phyloP scores from a whole-genome alignment of 2,797 vertebrate species.

The Phalloptychus januarius region DNA sequence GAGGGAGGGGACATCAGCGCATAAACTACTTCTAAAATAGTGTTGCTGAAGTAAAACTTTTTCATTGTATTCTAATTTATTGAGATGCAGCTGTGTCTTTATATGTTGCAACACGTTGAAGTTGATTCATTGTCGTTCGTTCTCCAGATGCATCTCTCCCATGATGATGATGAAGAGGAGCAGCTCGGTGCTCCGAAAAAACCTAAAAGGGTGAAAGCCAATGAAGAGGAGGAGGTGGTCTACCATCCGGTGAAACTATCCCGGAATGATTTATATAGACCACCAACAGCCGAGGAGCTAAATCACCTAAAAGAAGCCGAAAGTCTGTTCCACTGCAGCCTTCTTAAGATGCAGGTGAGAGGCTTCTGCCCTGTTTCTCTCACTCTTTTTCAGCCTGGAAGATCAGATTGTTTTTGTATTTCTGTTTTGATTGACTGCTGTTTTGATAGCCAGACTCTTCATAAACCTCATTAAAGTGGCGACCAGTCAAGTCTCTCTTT shows the following conservation, averaged over 20 bases:
- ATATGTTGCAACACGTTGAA: not conserved
- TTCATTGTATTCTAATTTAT: not conserved
- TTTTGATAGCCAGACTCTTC: no score
- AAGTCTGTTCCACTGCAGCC: slow-evolving; percentile 92
- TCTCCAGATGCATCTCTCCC: slow-evolving; percentile 59
- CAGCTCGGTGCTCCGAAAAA: slow-evolving; percentile 36
- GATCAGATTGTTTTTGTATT: no score
- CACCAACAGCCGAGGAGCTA: slow-evolving; percentile 91
- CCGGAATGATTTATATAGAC: slow-evolving; percentile 87
- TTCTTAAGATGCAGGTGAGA: slow-evolving; percentile 94
- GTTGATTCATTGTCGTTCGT: not conserved
- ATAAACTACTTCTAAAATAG: not conserved
- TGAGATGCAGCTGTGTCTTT: not conserved
- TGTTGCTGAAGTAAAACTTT: not conserved
- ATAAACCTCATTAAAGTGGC: no score
- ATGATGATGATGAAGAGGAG: slow-evolving; percentile 17
- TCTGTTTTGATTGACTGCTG: no score
- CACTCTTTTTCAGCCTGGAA: no score
- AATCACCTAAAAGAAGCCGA: slow-evolving; percentile 93
- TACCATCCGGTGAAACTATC: slow-evolving; percentile 86
- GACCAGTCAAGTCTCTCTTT: no score
- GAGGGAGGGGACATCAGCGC: no score
- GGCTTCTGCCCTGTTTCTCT: not conserved
- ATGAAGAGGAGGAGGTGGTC: slow-evolving; percentile 40
- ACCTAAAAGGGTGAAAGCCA: slow-evolving; percentile 70